phyloP scores from a whole-genome alignment of 2,888 invertebrate species.

The Tetheella fluctuosa region DNA sequence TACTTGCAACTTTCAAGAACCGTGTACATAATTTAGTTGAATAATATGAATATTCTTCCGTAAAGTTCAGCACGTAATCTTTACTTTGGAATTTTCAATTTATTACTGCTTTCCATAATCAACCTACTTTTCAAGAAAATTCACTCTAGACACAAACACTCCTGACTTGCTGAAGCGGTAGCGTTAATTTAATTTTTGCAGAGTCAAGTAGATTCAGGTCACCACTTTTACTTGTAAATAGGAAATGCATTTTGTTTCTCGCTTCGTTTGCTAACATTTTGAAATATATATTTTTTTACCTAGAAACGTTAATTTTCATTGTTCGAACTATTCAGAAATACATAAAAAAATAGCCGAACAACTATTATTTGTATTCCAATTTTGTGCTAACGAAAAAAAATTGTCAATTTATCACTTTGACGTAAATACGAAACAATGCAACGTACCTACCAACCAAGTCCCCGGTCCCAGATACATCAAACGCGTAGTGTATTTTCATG shows the following conservation, averaged over 20 bases:
- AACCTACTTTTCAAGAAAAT: conserved; percentile 22
- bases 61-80: neutral
- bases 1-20: neutral
- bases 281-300: no score
- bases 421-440: neutral
- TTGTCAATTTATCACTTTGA: neutral
- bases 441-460: conserved; percentile 18
- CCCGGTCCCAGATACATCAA: conserved; percentile 38
- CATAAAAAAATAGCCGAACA: no score
- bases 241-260: conserved; percentile 41
- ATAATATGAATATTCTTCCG: neutral
- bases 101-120: no score
- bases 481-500: conserved; percentile 40
- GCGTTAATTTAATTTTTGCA: conserved; percentile 43
- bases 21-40: neutral
- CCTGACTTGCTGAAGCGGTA: conserved; percentile 41
- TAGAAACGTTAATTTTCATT: no score
- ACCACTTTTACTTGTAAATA: conserved; percentile 48
- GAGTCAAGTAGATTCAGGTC: no score
- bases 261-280: no score
- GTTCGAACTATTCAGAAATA: no score
- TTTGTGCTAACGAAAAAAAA: no score
- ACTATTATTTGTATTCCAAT: neutral
- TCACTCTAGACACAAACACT: conserved; percentile 46
- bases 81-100: no score